Evolutionary conservation across 2,113 vertebrate genomes (phyloP).

Genomic region (Hydrochoerus hydrochaeris): DNA sequence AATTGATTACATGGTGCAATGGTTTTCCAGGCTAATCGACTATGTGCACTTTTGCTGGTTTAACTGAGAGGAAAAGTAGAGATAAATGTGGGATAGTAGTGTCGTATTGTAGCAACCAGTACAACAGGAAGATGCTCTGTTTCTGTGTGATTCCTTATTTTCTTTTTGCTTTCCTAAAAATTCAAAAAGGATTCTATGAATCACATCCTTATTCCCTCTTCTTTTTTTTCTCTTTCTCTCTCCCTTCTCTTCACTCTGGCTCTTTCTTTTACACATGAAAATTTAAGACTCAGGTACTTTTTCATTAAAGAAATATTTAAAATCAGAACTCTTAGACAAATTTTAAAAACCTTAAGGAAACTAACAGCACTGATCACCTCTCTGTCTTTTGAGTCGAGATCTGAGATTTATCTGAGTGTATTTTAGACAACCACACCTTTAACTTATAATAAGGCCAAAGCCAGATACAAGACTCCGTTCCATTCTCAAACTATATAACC

Average conservation of each 20-base stretch:
- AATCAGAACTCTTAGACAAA: background rate
- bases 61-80: background rate
- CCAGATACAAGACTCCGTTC: background rate
- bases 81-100: background rate
- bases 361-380: background rate
- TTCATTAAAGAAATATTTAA: conserved; percentile 12
- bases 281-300: conserved; percentile 10
- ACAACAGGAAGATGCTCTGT: background rate
- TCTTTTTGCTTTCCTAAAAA: background rate
- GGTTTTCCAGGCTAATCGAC: background rate
- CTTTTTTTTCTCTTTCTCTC: background rate
- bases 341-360: background rate
- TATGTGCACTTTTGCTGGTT: background rate
- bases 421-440: background rate
- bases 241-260: background rate
- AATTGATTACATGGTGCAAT: background rate
- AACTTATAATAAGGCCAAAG: conserved; percentile 36
- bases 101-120: background rate
- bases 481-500: conserved; percentile 57
- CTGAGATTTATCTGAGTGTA: conserved; percentile 24
- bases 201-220: no score
- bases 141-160: background rate
- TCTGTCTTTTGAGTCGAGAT: background rate
- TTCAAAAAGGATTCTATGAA: background rate
- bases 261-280: background rate